phyloP scores from a whole-genome alignment of 2,113 vertebrate species.

The Isichthys henryi region DNA sequence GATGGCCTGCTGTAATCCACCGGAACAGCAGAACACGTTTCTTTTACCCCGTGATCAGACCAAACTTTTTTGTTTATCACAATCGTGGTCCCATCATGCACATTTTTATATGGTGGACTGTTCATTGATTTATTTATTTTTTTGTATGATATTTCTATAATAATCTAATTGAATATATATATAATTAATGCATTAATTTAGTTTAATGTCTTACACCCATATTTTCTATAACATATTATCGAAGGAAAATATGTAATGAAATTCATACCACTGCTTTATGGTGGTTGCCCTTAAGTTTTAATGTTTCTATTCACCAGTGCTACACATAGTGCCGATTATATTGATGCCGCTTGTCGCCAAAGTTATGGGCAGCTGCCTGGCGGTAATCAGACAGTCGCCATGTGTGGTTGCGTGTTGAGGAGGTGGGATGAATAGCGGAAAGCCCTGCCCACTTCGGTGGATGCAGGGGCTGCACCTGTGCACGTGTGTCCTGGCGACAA shows the following conservation, averaged over 20 bases:
- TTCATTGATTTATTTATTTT: neutral
- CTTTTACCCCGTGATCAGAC: slow-evolving; percentile 35
- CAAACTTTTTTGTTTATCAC: neutral
- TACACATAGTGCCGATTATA: slow-evolving; percentile 40
- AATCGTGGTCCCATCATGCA: neutral
- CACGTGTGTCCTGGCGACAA: neutral
- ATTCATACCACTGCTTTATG: slow-evolving; percentile 48
- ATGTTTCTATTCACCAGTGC: slow-evolving; percentile 29
- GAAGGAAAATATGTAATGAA: slow-evolving; percentile 36
- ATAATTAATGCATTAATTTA: too few relatives aligned
- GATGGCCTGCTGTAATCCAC: slow-evolving; percentile 4
- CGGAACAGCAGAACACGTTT: slow-evolving; percentile 13
- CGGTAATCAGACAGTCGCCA: slow-evolving; percentile 38
- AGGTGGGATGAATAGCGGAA: neutral
- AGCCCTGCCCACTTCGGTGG: neutral
- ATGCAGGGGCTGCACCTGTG: neutral
- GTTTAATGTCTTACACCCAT: slow-evolving; percentile 16
- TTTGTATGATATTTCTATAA: neutral
- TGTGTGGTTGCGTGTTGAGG: neutral
- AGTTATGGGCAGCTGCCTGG: slow-evolving; percentile 14
- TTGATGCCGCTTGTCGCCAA: slow-evolving; percentile 33
- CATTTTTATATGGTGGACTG: neutral
- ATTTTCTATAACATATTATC: slow-evolving; percentile 37
- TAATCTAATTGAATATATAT: neutral
- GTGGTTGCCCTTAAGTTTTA: slow-evolving; percentile 35